Evolutionary conservation across 1,140 invertebrate genomes (phyloP), one percentile per base, ranked within the genome.

Genomic region (Trachymyrmex septentrionalis): DNA sequence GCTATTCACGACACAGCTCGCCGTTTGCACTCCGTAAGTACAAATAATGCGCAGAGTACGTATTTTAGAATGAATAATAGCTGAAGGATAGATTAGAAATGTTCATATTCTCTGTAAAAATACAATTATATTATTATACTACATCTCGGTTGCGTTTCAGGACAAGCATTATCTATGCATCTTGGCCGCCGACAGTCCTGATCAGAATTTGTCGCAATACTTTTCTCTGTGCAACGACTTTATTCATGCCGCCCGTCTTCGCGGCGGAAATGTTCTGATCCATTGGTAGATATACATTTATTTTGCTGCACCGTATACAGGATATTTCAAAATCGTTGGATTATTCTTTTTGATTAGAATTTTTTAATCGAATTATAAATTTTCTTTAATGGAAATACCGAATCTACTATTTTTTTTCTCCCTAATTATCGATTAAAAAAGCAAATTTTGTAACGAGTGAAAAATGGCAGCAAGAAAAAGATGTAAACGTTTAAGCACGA

Each of bases 141-240:
- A 7, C 21, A 44, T 44, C 10, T 85, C 19, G 27, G 64, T 77
- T 81, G 5, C 38, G n/a, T 96, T 96, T 90, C 96, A 99, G 98
- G 98, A 99, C 95, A 99, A 99, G 93, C 97, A 99, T 94, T 99
- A 99, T 95, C 96, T 99, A 24, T 99, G 98, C 94, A 98, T 99
- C 72, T 96, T 98, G 96, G 99, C 98, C 12, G 98, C 98, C 14
- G 99, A 99, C 94, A 98, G 97, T 16, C 98, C 98, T 0, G 97
- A 98, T 92, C 98, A 99, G 95, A 99, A 99, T 95, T 96, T 99
- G 12, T 97, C 97, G 16, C 98, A 99, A 95, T 99, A 98, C 95
- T 99, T 99, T 95, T 97, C 97, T 21, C 95, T 98, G 63, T 99
- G 98, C 95, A 99, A 99, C 95, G 98, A 99, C 93, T 99, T 99